These are phyloP conservation scores for Eurytoma adleriae DNA, from an alignment of 2,888 invertebrate genomes.

Conservation along the genomic window DNA sequence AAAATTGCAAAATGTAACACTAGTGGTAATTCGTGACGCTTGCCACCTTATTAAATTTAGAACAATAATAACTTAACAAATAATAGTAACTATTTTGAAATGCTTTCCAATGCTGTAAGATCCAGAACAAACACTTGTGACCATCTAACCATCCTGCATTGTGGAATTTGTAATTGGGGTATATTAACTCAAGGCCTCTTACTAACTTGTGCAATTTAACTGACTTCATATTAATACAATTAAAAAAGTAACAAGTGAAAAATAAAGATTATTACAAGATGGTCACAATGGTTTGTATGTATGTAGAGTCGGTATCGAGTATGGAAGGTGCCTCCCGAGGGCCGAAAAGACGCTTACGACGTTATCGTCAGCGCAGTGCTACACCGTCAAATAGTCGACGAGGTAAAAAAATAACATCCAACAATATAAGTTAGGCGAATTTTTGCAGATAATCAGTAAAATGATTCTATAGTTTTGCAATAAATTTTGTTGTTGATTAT, in stretches of 20 bases:
- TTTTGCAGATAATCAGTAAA: too few species aligned
- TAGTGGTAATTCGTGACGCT: too few species aligned
- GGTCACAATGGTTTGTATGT: constrained; percentile 75
- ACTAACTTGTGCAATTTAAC: constrained; percentile 60
- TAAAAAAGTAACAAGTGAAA: constrained; percentile 26
- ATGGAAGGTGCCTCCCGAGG: constrained; percentile 78
- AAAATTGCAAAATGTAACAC: too few species aligned
- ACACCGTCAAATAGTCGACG: constrained; percentile 71
- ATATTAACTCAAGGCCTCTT: constrained; percentile 61
- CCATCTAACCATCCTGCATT: constrained; percentile 71
- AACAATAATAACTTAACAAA: too few species aligned
- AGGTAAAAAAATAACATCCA: constrained; percentile 65
- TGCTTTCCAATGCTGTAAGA: constrained; percentile 64
- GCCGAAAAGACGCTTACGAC: constrained; percentile 71
- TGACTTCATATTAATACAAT: constrained; percentile 1
- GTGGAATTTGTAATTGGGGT: constrained; percentile 43
- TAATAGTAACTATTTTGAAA: constrained; percentile 15
- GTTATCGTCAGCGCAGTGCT: constrained; percentile 72
- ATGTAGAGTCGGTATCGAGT: constrained; percentile 80
- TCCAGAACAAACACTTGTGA: constrained; percentile 73
- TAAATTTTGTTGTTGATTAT: too few species aligned
- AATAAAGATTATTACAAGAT: constrained; percentile 62
- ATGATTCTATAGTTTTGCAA: too few species aligned
- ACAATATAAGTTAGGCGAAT: too few species aligned
- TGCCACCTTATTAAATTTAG: too few species aligned